These are phyloP conservation scores for Harpalus rubripes DNA, from an alignment of 2,888 invertebrate species.

Conservation along the genomic window DNA sequence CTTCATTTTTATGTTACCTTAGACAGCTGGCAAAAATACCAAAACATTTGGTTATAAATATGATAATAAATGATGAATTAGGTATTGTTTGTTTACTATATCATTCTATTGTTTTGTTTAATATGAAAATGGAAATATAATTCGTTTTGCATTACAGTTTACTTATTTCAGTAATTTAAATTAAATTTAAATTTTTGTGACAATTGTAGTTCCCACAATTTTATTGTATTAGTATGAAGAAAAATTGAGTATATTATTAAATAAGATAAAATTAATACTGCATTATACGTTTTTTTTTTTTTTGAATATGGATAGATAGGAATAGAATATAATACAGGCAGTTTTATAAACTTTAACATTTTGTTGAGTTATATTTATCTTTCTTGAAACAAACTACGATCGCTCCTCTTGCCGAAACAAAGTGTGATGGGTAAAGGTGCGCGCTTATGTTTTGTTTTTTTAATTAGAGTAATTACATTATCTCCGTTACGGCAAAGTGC, in stretches of 20 bases:
- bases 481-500: constrained; percentile 75
- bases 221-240: not conserved
- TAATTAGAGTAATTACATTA: constrained; percentile 73
- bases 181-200: constrained; percentile 31
- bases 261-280: not conserved
- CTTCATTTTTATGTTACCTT: no score
- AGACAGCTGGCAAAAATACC: no score
- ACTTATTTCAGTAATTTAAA: constrained; percentile 12
- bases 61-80: no score
- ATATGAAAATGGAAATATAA: constrained; percentile 9
- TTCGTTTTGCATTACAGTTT: constrained; percentile 39
- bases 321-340: no score
- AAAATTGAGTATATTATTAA: not conserved
- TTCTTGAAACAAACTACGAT: constrained; percentile 10
- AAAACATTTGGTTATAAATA: not conserved
- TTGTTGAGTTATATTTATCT: not conserved
- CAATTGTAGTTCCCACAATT: constrained; percentile 29
- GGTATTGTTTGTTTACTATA: not conserved
- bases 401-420: constrained; percentile 5
- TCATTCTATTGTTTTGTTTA: constrained; percentile 24
- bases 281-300: no score
- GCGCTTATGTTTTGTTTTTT: constrained; percentile 70
- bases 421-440: constrained; percentile 23
- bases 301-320: no score
- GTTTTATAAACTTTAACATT: no score